phyloP scores from a whole-genome alignment of 2,113 vertebrate genomes.

The Labeo rohita region DNA sequence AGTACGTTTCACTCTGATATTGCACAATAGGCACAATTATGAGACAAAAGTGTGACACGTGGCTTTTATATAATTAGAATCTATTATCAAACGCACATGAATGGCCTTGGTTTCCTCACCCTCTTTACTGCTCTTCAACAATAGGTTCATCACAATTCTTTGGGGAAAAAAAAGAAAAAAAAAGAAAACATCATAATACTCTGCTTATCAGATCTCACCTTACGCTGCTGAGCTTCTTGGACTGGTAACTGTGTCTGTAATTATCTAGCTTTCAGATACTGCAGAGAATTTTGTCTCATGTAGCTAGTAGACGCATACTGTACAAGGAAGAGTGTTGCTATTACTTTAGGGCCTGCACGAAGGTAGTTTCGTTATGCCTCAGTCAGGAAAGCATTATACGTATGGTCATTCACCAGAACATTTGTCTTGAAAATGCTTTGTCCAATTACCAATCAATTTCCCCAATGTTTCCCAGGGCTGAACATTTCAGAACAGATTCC shows the following conservation, averaged over 20 bases:
- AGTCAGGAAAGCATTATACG: constrained; percentile 6
- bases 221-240: not conserved
- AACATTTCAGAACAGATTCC: constrained; percentile 55
- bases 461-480: constrained; percentile 53
- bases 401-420: constrained; percentile 41
- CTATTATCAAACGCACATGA: constrained; percentile 33
- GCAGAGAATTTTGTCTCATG: constrained; percentile 4
- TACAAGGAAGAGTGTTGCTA: not conserved
- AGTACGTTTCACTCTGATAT: constrained; percentile 12
- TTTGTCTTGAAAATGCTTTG: constrained; percentile 50
- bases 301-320: not conserved
- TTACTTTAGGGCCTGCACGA: not conserved
- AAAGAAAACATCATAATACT: constrained; percentile 1
- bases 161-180: too few relatives aligned
- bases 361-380: not conserved
- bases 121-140: constrained; percentile 16
- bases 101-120: constrained; percentile 5
- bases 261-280: constrained; percentile 14
- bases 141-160: constrained; percentile 30
- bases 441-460: constrained; percentile 47
- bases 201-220: constrained; percentile 25
- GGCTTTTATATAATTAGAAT: constrained; percentile 39
- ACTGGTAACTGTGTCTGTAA: not conserved
- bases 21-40: constrained; percentile 28
- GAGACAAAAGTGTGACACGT: constrained; percentile 26